A percentile compares a stretch with the other conserved stretches of the same genome.
Conservation (phyloP, 2,888 invertebrate species). For the Acronicta leporina region DNA sequence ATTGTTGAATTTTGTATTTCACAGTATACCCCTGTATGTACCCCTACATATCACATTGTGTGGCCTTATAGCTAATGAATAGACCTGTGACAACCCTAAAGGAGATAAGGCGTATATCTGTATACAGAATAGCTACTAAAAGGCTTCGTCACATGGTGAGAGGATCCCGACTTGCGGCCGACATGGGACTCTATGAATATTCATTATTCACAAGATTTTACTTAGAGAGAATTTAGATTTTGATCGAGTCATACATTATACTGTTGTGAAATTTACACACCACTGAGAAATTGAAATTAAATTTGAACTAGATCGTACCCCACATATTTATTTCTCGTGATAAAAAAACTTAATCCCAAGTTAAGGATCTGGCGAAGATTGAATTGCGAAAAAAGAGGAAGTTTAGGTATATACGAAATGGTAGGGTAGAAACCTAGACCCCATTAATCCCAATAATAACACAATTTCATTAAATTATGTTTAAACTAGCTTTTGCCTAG, state of each 20-base stretch:
- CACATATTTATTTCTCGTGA: too few relatives aligned
- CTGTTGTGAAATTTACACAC: conserved; percentile 14
- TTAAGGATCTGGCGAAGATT: too few relatives aligned
- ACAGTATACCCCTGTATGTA: too few relatives aligned
- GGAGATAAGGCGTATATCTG: conserved; percentile 57
- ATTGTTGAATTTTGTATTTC: too few relatives aligned
- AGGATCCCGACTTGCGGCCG: conserved; percentile 82
- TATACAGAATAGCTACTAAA: conserved; percentile 60
- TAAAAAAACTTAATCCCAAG: too few relatives aligned
- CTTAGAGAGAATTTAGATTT: conserved; percentile 76
- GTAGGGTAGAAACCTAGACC: too few relatives aligned
- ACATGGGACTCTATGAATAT: conserved; percentile 82
- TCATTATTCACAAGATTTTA: conserved; percentile 83
- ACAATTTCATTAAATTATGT: too few relatives aligned
- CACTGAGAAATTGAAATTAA: conserved; percentile 15
- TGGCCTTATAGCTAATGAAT: neutral
- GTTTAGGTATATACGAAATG: too few relatives aligned
- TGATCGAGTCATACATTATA: conserved; percentile 62
- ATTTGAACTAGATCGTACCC: neutral
- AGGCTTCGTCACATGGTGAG: conserved; percentile 75
- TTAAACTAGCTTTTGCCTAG: too few relatives aligned
- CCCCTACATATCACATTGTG: neutral
- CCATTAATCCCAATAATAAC: too few relatives aligned
- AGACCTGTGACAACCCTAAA: conserved; percentile 65
- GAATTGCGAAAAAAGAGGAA: too few relatives aligned